Conservation (phyloP, 2,888 invertebrate genomes). For the Galeopsomyia nigrocyanea region DNA sequence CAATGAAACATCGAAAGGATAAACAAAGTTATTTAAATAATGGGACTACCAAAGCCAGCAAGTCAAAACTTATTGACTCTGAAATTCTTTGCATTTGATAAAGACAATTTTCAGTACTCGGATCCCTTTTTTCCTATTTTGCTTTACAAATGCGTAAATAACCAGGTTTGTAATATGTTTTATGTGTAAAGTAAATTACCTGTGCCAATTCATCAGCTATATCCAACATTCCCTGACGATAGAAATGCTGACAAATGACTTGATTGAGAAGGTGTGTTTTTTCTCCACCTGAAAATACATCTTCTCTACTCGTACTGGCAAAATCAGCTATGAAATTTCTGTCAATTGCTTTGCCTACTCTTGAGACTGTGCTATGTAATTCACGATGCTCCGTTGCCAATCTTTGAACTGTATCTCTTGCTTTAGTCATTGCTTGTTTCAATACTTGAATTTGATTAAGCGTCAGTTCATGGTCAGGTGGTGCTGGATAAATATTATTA, state of each 20-base stretch:
- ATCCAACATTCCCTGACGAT: constrained; percentile 93
- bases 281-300: constrained; percentile 81
- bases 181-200: constrained; percentile 63
- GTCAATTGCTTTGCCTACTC: constrained; percentile 97
- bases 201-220: constrained; percentile 86
- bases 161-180: no score
- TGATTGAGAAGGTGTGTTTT: constrained; percentile 82
- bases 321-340: constrained; percentile 94
- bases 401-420: constrained; percentile 86
- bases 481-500: constrained; percentile 70
- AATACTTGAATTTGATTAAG: constrained; percentile 80
- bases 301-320: constrained; percentile 88
- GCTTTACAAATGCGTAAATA: no score
- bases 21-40: no score
- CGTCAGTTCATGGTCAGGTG: constrained; percentile 77
- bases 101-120: no score
- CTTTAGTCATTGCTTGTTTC: constrained; percentile 81
- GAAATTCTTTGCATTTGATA: no score
- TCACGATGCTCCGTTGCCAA: constrained; percentile 88
- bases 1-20: background rate
- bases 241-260: constrained; percentile 95
- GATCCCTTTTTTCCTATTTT: no score
- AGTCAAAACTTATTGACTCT: no score
- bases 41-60: no score
- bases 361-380: constrained; percentile 86